These are phyloP conservation scores for Drosophila lacertosa DNA, from an alignment of 1,140 invertebrate species.

Conservation along the genomic window DNA sequence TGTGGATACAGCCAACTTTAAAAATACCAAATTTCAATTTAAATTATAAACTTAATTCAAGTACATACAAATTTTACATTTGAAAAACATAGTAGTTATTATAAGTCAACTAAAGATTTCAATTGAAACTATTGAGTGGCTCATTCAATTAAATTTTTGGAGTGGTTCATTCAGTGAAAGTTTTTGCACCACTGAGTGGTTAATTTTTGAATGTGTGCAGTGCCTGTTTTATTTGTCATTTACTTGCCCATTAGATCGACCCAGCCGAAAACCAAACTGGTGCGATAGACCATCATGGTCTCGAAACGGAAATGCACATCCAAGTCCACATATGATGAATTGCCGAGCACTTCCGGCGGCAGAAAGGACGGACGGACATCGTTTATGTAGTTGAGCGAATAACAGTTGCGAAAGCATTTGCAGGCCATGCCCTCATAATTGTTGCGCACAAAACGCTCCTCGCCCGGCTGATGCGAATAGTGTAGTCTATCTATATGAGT, in stretches of 20 bases:
- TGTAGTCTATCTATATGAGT: constrained; percentile 46
- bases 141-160: no score
- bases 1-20: no score
- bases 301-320: constrained; percentile 78
- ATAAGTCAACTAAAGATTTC: background rate
- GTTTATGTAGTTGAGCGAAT: constrained; percentile 72
- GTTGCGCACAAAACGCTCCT: constrained; percentile 64
- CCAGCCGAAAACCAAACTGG: constrained; percentile 78
- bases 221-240: background rate
- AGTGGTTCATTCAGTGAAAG: no score
- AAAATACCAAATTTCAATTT: no score
- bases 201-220: background rate
- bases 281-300: constrained; percentile 77
- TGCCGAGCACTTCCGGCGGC: constrained; percentile 59
- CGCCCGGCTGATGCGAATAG: constrained; percentile 65
- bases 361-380: constrained; percentile 77
- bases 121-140: background rate
- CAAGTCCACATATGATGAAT: constrained; percentile 72
- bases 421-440: constrained; percentile 72
- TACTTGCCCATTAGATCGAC: constrained; percentile 78
- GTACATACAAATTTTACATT: no score
- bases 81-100: no score
- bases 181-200: no score
- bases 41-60: no score
- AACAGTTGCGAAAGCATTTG: constrained; percentile 79